Evolutionary conservation across 2,113 vertebrate genomes (phyloP).

Genomic region (Leptobrachium ailaonicum): DNA sequence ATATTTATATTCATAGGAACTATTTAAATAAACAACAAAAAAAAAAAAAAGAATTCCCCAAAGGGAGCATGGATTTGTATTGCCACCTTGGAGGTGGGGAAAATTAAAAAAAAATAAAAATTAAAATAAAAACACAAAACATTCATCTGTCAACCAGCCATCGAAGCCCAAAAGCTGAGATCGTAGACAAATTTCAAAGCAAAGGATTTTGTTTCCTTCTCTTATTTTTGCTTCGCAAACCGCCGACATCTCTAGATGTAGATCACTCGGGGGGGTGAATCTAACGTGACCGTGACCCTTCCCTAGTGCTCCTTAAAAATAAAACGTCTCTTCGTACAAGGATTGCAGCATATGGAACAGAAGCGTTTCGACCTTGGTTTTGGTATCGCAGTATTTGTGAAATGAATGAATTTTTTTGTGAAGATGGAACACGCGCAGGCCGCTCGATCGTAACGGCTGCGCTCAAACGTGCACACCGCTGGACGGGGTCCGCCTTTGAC

Average conservation of each 20-base stretch:
- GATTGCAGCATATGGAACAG: conserved; percentile 9
- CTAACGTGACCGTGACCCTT: conserved; percentile 14
- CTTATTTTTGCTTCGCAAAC: conserved; percentile 37
- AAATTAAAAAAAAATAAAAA: too few relatives aligned
- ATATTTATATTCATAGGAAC: conserved; percentile 46
- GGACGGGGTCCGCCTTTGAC: too few relatives aligned
- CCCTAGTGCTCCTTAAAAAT: conserved; percentile 46
- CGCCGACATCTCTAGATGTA: conserved; percentile 19
- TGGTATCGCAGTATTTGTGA: too few relatives aligned
- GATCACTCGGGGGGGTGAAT: neutral
- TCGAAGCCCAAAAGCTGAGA: neutral
- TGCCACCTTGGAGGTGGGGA: neutral
- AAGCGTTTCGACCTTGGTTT: too few relatives aligned
- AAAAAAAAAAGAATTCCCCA: conserved; percentile 2
- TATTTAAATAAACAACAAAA: conserved; percentile 18
- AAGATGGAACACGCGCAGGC: too few relatives aligned
- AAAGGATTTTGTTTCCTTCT: conserved; percentile 43
- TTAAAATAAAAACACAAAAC: conserved; percentile 45
- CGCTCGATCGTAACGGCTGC: too few relatives aligned
- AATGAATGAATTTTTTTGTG: too few relatives aligned
- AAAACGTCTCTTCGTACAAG: conserved; percentile 44
- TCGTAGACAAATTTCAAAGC: conserved; percentile 7
- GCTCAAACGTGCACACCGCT: too few relatives aligned
- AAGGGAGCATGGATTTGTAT: neutral
- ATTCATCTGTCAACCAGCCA: conserved; percentile 53